phyloP scores from a whole-genome alignment of 2,797 vertebrate species.

The Numenius phaeopus region DNA sequence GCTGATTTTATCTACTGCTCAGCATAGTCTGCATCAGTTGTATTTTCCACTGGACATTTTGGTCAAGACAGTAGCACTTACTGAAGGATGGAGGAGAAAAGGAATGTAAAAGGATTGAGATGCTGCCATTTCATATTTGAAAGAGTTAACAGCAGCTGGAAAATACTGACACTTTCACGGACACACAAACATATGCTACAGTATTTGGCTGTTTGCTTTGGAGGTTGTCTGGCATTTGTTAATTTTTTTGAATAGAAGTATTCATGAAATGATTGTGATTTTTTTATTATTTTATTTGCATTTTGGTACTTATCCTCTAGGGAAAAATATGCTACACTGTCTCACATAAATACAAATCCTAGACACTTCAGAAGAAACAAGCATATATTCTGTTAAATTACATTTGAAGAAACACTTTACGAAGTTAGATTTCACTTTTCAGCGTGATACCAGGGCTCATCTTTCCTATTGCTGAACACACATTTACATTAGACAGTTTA shows the following conservation, averaged over 20 bases:
- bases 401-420: background rate
- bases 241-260: background rate
- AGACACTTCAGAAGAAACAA: background rate
- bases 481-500: background rate
- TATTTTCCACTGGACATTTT: background rate
- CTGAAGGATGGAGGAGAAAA: background rate
- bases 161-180: background rate
- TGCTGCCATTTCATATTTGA: background rate
- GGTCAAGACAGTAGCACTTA: background rate
- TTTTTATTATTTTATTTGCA: background rate
- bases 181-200: background rate
- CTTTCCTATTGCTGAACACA: background rate
- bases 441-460: background rate
- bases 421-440: background rate
- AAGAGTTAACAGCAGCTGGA: slow-evolving; percentile 14
- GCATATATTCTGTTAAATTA: background rate
- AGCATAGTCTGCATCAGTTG: background rate
- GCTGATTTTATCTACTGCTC: background rate
- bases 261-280: background rate
- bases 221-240: background rate
- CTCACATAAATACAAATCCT: background rate
- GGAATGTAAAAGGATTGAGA: background rate
- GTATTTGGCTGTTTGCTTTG: background rate
- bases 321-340: background rate
- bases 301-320: background rate